These are phyloP conservation scores for Anoplius nigerrimus DNA, from an alignment of 2,888 invertebrate species.

Conservation along the genomic window DNA sequence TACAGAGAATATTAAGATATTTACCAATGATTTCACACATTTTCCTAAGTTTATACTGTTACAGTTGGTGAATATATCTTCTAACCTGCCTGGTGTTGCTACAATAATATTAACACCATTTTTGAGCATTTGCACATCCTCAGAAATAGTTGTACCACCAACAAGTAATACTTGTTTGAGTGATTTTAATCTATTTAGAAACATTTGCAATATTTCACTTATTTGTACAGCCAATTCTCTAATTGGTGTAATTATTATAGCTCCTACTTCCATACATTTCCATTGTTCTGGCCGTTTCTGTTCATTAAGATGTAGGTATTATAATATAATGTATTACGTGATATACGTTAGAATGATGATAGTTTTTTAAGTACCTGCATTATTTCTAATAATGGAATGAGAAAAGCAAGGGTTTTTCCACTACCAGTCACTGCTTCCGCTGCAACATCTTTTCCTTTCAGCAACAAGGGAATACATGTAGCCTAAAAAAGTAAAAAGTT, in stretches of 20 bases:
- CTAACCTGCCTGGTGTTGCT: conserved; percentile 95
- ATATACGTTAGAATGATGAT: background rate
- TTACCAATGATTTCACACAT: conserved; percentile 87
- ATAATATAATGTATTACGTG: background rate
- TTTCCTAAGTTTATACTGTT: conserved; percentile 83
- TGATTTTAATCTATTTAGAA: conserved; percentile 75
- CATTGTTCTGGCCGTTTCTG: conserved; percentile 80
- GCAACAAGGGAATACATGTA: conserved; percentile 90
- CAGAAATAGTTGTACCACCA: conserved; percentile 89
- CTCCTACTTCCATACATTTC: conserved; percentile 87
- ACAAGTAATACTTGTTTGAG: conserved; percentile 82
- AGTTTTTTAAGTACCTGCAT: conserved; percentile 75
- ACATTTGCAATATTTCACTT: conserved; percentile 79
- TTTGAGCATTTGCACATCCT: conserved; percentile 83
- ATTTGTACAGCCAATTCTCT: conserved; percentile 96
- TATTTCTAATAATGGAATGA: conserved; percentile 94
- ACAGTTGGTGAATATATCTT: conserved; percentile 87
- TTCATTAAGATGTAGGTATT: background rate
- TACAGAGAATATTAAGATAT: conserved; percentile 41
- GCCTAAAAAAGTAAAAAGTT: conserved; percentile 77
- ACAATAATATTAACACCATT: conserved; percentile 91
- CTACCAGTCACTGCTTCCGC: conserved; percentile 99
- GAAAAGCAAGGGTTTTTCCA: conserved; percentile 97
- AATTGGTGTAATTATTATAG: conserved; percentile 95
- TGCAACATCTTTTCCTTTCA: conserved; percentile 96